Evolutionary conservation across 1,140 invertebrate genomes (phyloP).

Genomic region (Penaeus chinensis): DNA sequence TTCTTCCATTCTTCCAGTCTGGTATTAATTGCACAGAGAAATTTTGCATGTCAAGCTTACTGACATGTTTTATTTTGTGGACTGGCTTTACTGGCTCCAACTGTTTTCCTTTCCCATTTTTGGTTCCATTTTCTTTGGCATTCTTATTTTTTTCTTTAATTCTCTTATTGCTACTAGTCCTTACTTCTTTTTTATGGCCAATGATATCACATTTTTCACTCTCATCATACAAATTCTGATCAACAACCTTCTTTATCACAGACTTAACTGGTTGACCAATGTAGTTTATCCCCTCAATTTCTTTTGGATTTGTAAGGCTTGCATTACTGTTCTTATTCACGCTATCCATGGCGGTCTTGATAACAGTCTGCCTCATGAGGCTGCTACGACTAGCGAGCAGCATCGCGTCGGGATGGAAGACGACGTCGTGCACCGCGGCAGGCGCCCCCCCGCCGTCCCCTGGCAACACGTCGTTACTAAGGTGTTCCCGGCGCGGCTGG

Average conservation of each 20-base stretch:
- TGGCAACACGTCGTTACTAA: background rate
- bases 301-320: slow-evolving; percentile 66
- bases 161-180: slow-evolving; percentile 21
- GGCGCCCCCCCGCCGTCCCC: background rate
- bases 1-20: slow-evolving; percentile 1
- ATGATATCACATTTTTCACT: slow-evolving; percentile 16
- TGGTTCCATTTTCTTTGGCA: background rate
- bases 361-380: slow-evolving; percentile 68
- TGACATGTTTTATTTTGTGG: slow-evolving; percentile 40
- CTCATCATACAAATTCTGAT: slow-evolving; percentile 23
- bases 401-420: slow-evolving; percentile 70
- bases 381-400: slow-evolving; percentile 67
- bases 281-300: slow-evolving; percentile 10
- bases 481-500: slow-evolving; percentile 29
- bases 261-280: slow-evolving; percentile 31
- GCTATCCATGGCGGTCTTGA: slow-evolving; percentile 70
- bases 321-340: slow-evolving; percentile 68
- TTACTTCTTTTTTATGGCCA: slow-evolving; percentile 9
- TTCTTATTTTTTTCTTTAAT: background rate
- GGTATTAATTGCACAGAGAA: slow-evolving; percentile 42
- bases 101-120: background rate
- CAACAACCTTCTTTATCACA: slow-evolving; percentile 41
- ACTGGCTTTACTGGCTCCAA: slow-evolving; percentile 3
- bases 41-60: slow-evolving; percentile 42
- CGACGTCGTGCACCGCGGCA: slow-evolving; percentile 69